These are phyloP conservation scores for Mesorhabditis belari DNA, from an alignment of 2,888 invertebrate genomes.

Conservation along the genomic window DNA sequence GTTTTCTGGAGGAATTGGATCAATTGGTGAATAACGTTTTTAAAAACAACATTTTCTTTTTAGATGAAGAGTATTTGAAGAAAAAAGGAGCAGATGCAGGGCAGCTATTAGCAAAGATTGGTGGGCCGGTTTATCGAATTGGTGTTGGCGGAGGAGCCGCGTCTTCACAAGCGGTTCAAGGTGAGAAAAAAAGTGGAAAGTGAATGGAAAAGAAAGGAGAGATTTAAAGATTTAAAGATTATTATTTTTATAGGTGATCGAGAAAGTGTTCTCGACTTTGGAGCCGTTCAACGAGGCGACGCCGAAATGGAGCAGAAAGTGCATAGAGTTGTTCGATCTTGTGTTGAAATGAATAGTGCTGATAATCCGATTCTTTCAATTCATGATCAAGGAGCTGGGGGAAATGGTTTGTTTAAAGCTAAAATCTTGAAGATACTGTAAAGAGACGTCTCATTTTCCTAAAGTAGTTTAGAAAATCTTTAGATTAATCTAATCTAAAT, in stretches of 20 bases:
- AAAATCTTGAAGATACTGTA: background rate
- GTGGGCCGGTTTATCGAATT: constrained; percentile 93
- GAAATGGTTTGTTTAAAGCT: constrained; percentile 59
- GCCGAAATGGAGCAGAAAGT: constrained; percentile 98
- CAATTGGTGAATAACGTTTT: constrained; percentile 68
- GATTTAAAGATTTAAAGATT: no score
- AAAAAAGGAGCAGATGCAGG: constrained; percentile 19
- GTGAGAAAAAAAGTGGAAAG: constrained; percentile 9
- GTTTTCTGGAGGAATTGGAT: constrained; percentile 93
- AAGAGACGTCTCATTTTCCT: background rate
- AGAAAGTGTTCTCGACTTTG: constrained; percentile 73
- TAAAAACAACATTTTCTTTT: background rate
- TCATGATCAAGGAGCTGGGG: constrained; percentile 98
- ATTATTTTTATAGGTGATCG: constrained; percentile 74
- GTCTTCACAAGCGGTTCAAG: constrained; percentile 72
- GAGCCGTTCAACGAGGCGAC: constrained; percentile 90
- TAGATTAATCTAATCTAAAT: background rate
- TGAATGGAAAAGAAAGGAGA: background rate
- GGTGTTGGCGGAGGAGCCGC: constrained; percentile 98
- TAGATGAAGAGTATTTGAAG: constrained; percentile 24
- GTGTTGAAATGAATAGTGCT: constrained; percentile 70
- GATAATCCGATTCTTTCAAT: constrained; percentile 86
- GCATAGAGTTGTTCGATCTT: constrained; percentile 83
- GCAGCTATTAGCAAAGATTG: constrained; percentile 79
- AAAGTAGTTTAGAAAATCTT: background rate